These are phyloP conservation scores for Lampris megalopsis DNA, from an alignment of 2,113 vertebrate genomes.

Conservation along the genomic window DNA sequence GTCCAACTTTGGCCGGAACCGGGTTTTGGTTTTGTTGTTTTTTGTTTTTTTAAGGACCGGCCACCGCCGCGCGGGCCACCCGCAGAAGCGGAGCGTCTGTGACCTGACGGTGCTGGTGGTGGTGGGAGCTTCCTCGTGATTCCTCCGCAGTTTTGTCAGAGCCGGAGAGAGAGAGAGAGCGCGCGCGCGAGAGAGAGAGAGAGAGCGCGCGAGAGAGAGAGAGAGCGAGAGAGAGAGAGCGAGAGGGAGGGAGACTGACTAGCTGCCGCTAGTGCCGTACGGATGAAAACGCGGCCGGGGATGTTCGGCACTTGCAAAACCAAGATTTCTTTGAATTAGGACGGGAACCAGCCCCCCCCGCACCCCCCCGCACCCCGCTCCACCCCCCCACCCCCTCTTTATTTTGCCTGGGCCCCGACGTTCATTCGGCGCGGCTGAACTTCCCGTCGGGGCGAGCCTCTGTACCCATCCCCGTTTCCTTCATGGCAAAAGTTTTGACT, in stretches of 20 bases:
- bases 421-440: constrained; percentile 27
- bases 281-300: constrained; percentile 28
- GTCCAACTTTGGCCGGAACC: constrained; percentile 72
- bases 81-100: too few relatives aligned
- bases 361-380: too few relatives aligned
- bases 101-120: too few relatives aligned
- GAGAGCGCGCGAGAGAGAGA: too few relatives aligned
- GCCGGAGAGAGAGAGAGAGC: constrained; percentile 35
- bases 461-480: not conserved
- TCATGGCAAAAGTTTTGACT: constrained; percentile 66
- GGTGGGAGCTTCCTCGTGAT: constrained; percentile 39
- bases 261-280: constrained; percentile 52
- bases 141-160: constrained; percentile 69
- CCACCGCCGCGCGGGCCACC: too few relatives aligned
- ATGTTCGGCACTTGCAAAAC: constrained; percentile 28
- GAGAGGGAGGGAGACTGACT: constrained; percentile 36
- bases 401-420: constrained; percentile 3
- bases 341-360: constrained; percentile 8
- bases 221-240: constrained; percentile 5
- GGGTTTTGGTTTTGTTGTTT: constrained; percentile 35
- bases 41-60: not conserved
- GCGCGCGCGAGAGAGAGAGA: too few relatives aligned
- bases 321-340: constrained; percentile 18
- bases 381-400: too few relatives aligned
- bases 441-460: not conserved